These are phyloP conservation scores for Cephus rjabovi DNA, from an alignment of 2,888 invertebrate genomes.

Conservation along the genomic window DNA sequence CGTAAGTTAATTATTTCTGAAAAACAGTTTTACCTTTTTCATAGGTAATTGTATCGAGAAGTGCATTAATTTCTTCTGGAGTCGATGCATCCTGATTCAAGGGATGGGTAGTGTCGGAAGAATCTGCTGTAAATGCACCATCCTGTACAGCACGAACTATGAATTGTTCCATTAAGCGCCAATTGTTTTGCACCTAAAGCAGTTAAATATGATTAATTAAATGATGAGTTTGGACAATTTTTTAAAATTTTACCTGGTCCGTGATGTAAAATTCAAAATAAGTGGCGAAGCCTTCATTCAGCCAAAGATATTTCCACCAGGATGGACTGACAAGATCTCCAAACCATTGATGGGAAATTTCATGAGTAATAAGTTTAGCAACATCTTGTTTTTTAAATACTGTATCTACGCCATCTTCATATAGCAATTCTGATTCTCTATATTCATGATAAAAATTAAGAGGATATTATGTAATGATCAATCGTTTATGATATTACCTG, in stretches of 20 bases:
- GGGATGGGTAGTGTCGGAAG: constrained; percentile 62
- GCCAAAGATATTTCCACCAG: constrained; percentile 65
- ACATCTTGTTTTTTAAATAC: constrained; percentile 42
- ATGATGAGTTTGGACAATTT: too few species aligned
- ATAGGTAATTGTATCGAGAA: constrained; percentile 73
- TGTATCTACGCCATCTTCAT: constrained; percentile 33
- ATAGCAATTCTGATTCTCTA: constrained; percentile 16
- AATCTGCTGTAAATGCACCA: constrained; percentile 63
- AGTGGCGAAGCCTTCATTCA: constrained; percentile 69
- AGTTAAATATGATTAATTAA: neutral
- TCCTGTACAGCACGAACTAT: constrained; percentile 64
- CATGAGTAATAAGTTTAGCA: constrained; percentile 64
- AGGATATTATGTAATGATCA: too few species aligned
- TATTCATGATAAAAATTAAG: too few species aligned
- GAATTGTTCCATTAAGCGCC: constrained; percentile 68
- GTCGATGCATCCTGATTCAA: constrained; percentile 70
- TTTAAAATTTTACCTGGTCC: constrained; percentile 41
- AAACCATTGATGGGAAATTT: constrained; percentile 70
- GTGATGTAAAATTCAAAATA: constrained; percentile 68
- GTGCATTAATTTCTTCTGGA: constrained; percentile 68
- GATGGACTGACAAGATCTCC: constrained; percentile 62
- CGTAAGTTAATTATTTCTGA: too few species aligned
- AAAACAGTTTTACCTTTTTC: constrained; percentile 69
- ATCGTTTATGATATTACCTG: neutral
- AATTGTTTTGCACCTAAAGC: constrained; percentile 58